These are phyloP conservation scores for Hylyphantes graminicola DNA, from an alignment of 1,140 invertebrate species.

Conservation along the genomic window DNA sequence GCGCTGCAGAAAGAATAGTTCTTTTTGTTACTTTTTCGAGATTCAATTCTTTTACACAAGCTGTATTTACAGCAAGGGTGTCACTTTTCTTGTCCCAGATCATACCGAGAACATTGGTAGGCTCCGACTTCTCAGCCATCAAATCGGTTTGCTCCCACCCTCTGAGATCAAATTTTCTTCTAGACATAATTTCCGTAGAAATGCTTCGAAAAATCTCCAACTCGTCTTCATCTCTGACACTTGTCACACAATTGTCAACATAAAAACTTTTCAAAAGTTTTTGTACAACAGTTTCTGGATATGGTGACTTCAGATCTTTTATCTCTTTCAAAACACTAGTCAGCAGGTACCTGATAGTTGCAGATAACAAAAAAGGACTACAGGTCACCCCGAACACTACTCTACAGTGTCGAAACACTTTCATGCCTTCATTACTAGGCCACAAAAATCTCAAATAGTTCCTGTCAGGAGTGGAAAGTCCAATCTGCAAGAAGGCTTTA, in stretches of 20 bases:
- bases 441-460: slow-evolving; percentile 22
- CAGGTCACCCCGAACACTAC: slow-evolving; percentile 23
- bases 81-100: slow-evolving; percentile 11
- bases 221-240: slow-evolving; percentile 11
- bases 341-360: background rate
- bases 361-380: slow-evolving; percentile 12
- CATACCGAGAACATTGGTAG: slow-evolving; percentile 5
- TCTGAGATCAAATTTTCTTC: slow-evolving; percentile 33
- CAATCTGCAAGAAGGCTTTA: slow-evolving; percentile 68
- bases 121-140: background rate
- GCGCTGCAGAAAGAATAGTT: background rate
- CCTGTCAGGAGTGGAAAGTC: slow-evolving; percentile 29
- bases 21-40: slow-evolving; percentile 13
- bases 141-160: slow-evolving; percentile 26
- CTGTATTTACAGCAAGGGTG: background rate
- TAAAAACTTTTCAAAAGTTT: slow-evolving; percentile 15
- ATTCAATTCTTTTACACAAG: background rate
- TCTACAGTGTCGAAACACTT: background rate
- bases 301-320: background rate
- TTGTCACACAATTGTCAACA: slow-evolving; percentile 10
- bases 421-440: slow-evolving; percentile 7
- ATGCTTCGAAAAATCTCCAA: slow-evolving; percentile 2
- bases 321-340: background rate
- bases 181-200: slow-evolving; percentile 26
- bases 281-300: background rate